Evolutionary conservation across 2,888 invertebrate species (phyloP), one percentile per base, ranked within the genome.

Genomic region (Gasteruption jaculator): DNA sequence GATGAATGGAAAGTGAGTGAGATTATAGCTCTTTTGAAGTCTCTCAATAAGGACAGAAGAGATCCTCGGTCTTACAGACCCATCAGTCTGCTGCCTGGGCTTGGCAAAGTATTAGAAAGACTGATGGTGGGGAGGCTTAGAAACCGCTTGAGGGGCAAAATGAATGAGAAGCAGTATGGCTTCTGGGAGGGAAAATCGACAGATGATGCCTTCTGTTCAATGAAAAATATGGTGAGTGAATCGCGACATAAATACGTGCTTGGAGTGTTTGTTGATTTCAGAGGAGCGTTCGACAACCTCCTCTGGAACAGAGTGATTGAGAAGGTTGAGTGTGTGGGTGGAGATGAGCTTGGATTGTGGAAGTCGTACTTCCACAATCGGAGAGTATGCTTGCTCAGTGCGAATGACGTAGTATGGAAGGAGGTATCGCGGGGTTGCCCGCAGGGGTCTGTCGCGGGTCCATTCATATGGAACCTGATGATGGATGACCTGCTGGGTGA

Each of bases 21-120:
- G 4, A 12, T 43, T 11, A 22, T 43, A 2, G 11, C 30, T 1
- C 15, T 39, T 12, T 16, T 39, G 16, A 39, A 39, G 19, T 22
- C 31, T 3, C 31, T 25, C 1, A 20, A 31, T 3, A 24, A 33
- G 21, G 22, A 5, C 33, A 33, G 2, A n/a, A n/a, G n/a, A n/a
- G n/a, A n/a, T n/a, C n/a, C n/a, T n/a, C n/a, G n/a, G n/a, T n/a
- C n/a, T n/a, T 43, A 38, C 12, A 25, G 43, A 6, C 38, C 38
- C 1, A 43, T 43, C 11, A 30, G 39, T 11, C 20, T 40, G 3
- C 7, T 35, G 2, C 10, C 14, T 4, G 24, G 32, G 4, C 20
- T 34, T 16, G 38, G 39, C 3, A 43, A 39, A 24, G 14, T 39
- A 12, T 10, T 36, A 4, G 43, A 43, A 10, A 6, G 30, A 29